Evolutionary conservation across 2,113 vertebrate species (phyloP).

Genomic region (Colaptes auratus): DNA sequence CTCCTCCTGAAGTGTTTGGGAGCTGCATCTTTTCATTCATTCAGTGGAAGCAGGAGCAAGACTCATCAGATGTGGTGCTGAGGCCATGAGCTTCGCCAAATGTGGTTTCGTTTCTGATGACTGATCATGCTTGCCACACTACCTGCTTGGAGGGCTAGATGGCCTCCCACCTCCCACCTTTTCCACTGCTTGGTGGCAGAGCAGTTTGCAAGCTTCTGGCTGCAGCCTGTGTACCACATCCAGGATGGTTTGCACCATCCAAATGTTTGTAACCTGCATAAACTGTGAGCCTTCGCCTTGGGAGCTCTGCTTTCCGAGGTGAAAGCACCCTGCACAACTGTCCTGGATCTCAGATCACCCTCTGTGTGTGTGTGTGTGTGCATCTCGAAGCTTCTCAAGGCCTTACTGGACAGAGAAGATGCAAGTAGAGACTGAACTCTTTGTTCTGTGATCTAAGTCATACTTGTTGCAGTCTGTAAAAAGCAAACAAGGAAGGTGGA

Average conservation of each 20-base stretch:
- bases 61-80: neutral
- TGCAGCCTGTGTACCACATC: neutral
- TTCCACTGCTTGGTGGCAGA: conserved; percentile 5
- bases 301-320: neutral
- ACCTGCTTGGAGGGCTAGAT: neutral
- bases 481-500: conserved; percentile 39
- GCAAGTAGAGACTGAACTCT: conserved; percentile 32
- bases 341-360: neutral
- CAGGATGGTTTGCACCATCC: neutral
- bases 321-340: neutral
- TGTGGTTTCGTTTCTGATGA: neutral
- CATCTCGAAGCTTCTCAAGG: conserved; percentile 31
- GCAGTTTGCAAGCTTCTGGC: neutral
- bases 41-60: neutral
- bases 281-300: conserved; percentile 10
- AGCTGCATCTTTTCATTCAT: neutral
- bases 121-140: neutral
- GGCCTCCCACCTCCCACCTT: neutral
- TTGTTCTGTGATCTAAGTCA: conserved; percentile 32
- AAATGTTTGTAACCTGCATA: neutral
- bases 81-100: neutral
- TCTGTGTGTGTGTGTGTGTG: neutral
- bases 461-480: conserved; percentile 30
- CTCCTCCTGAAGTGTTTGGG: neutral
- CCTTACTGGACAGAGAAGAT: conserved; percentile 44